Evolutionary conservation across 2,888 invertebrate species (phyloP).

Genomic region (Mesodorylaimus sp.): DNA sequence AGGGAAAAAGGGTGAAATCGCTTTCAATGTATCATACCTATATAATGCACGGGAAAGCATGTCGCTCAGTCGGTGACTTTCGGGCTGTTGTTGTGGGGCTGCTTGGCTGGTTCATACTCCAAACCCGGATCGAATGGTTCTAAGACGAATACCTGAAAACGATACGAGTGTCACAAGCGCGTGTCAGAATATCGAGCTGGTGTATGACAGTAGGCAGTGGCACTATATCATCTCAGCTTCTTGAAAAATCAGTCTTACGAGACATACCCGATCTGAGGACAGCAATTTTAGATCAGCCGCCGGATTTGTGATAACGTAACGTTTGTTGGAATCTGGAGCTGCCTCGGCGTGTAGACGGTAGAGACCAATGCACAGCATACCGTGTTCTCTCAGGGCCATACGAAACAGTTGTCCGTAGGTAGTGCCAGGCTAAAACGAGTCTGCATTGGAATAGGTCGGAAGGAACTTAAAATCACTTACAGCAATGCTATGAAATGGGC

Average conservation of each 20-base stretch:
- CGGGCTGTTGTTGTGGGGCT: too few relatives aligned
- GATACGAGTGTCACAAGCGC: neutral
- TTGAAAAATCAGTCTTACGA: too few relatives aligned
- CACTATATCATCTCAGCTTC: too few relatives aligned
- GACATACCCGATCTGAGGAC: conserved; percentile 80
- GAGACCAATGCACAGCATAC: conserved; percentile 96
- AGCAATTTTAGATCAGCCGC: conserved; percentile 90
- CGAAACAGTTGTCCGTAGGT: conserved; percentile 96
- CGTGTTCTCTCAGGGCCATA: conserved; percentile 80
- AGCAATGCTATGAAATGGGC: conserved; percentile 86
- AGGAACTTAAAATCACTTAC: conserved; percentile 22
- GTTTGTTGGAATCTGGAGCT: conserved; percentile 63
- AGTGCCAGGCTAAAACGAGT: conserved; percentile 52
- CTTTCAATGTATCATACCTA: too few relatives aligned
- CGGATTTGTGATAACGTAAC: conserved; percentile 99
- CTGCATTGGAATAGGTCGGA: neutral
- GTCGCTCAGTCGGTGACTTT: too few relatives aligned
- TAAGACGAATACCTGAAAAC: conserved; percentile 68
- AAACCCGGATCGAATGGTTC: conserved; percentile 97
- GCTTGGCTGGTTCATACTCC: conserved; percentile 52
- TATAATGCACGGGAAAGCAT: too few relatives aligned
- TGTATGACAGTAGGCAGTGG: too few relatives aligned
- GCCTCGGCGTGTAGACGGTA: conserved; percentile 49
- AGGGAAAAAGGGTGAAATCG: too few relatives aligned
- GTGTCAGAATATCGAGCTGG: too few relatives aligned